phyloP scores from a whole-genome alignment of 1,140 invertebrate species.

The Aphidius ervi region DNA sequence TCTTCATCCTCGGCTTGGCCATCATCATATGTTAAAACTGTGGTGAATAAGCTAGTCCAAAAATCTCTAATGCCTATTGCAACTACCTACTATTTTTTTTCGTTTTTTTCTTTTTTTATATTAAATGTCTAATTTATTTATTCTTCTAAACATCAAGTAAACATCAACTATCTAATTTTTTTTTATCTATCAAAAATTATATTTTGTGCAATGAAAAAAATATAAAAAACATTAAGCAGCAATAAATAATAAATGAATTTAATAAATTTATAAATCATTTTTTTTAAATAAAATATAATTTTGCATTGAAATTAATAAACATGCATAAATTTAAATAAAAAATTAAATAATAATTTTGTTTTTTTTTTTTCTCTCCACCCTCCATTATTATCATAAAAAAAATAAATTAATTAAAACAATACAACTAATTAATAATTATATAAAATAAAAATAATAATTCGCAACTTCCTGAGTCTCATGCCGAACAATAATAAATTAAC shows the following conservation, averaged over 20 bases:
- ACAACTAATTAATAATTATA: slow-evolving; percentile 21
- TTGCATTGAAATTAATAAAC: not conserved
- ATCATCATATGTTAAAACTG: slow-evolving; percentile 99
- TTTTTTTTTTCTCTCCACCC: slow-evolving; percentile 35
- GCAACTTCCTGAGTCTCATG: slow-evolving; percentile 54
- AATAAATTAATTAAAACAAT: slow-evolving; percentile 4
- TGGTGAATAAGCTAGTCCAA: slow-evolving; percentile 77
- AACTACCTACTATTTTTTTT: slow-evolving; percentile 23
- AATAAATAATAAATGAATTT: no score
- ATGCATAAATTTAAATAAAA: slow-evolving; percentile 3
- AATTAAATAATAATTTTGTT: slow-evolving; percentile 6
- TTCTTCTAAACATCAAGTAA: not conserved
- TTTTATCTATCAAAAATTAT: no score
- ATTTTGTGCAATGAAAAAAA: no score
- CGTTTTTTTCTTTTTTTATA: slow-evolving; percentile 1
- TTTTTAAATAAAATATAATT: slow-evolving; percentile 9
- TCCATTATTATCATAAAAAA: slow-evolving; percentile 15
- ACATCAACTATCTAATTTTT: not conserved
- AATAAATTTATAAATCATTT: not conserved
- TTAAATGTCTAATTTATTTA: no score
- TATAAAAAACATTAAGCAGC: no score
- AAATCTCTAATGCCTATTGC: slow-evolving; percentile 41
- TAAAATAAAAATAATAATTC: slow-evolving; percentile 39
- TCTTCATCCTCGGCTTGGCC: slow-evolving; percentile 94
- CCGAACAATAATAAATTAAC: slow-evolving; percentile 8